phyloP scores from a whole-genome alignment of 2,113 vertebrate genomes.

The Atherinomorus stipes region DNA sequence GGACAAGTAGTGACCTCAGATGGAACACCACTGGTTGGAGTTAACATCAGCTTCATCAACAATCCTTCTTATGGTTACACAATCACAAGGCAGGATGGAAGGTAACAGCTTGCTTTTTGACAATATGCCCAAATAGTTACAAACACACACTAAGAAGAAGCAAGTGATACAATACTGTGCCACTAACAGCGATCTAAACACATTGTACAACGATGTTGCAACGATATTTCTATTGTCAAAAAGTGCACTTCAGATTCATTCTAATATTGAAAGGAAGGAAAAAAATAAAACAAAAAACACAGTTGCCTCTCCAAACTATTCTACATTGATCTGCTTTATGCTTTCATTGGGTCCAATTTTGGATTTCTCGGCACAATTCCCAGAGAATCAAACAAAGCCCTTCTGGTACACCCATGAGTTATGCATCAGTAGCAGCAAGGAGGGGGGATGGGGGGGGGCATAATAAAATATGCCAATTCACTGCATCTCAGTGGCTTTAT shows the following conservation, averaged over 20 bases:
- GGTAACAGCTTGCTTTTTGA: conserved; percentile 78
- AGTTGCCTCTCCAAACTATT: conserved; percentile 60
- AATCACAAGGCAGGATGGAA: conserved; percentile 96
- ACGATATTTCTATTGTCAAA: conserved; percentile 42
- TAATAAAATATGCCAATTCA: conserved; percentile 71
- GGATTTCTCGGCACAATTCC: conserved; percentile 76
- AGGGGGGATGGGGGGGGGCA: conserved; percentile 55
- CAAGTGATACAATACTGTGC: background rate
- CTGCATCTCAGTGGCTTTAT: conserved; percentile 54
- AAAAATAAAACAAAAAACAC: conserved; percentile 38
- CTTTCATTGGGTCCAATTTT: conserved; percentile 75
- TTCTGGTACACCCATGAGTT: conserved; percentile 74
- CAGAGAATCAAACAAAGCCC: conserved; percentile 78
- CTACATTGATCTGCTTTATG: conserved; percentile 70
- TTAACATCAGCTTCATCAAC: conserved; percentile 97
- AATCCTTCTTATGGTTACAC: conserved; percentile 93
- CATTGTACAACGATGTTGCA: conserved; percentile 10
- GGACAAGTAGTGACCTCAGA: conserved; percentile 98
- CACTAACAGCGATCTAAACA: background rate
- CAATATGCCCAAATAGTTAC: background rate
- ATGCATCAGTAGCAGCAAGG: conserved; percentile 69
- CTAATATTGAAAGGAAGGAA: conserved; percentile 20
- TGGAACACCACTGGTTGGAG: conserved; percentile 96
- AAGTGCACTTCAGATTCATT: conserved; percentile 42
- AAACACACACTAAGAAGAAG: background rate